These are phyloP conservation scores for Diogma glabrata DNA, from an alignment of 2,888 invertebrate genomes.

Conservation along the genomic window DNA sequence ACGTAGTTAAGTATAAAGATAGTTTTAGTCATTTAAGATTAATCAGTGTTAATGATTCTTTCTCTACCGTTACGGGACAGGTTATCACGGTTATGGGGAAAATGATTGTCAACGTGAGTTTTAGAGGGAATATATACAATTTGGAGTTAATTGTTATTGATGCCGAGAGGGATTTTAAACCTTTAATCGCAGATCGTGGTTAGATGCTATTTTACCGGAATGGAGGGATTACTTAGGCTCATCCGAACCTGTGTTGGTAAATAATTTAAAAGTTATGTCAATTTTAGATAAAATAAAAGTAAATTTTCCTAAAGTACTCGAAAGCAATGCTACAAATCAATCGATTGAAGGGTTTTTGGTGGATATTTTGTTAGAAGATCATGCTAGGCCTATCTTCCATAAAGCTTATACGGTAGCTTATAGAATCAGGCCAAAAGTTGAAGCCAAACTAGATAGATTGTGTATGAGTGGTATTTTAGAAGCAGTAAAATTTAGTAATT, in stretches of 20 bases:
- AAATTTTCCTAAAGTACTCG: neutral
- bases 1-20: neutral
- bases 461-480: constrained; percentile 16
- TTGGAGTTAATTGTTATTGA: no score
- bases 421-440: constrained; percentile 16
- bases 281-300: neutral
- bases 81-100: neutral
- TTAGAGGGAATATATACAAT: neutral
- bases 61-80: neutral
- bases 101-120: neutral
- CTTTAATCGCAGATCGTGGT: neutral
- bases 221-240: no score
- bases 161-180: no score
- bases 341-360: neutral
- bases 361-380: neutral
- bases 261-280: neutral
- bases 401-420: neutral
- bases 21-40: neutral
- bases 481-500: constrained; percentile 19
- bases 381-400: neutral
- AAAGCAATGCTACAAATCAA: neutral
- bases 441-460: constrained; percentile 16
- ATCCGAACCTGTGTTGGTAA: no score
- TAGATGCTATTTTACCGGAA: neutral
- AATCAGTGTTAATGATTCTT: neutral